Conservation (phyloP, 2,888 invertebrate genomes). For the Chymomyza amoena region DNA sequence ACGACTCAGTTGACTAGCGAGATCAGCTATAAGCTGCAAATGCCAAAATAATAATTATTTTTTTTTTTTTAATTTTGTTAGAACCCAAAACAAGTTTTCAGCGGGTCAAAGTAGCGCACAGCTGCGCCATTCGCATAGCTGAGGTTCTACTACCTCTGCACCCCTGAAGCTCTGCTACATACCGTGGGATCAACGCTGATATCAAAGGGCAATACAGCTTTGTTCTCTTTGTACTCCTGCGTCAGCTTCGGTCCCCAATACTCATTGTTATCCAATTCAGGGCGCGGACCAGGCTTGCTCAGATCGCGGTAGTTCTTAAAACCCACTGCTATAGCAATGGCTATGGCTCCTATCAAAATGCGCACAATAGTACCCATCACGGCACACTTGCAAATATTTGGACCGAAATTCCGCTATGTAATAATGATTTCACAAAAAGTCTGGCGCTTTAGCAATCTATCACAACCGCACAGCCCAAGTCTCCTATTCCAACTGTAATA, state of each 20-base stretch:
- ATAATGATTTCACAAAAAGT: neutral
- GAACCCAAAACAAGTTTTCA: conserved; percentile 6
- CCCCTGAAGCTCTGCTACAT: conserved; percentile 15
- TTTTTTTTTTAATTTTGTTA: neutral
- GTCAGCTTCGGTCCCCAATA: conserved; percentile 76
- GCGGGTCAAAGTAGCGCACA: conserved; percentile 1
- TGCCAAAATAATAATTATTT: neutral
- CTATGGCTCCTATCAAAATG: conserved; percentile 56
- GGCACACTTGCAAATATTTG: neutral
- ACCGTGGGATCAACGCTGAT: conserved; percentile 69
- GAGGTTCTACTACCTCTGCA: neutral
- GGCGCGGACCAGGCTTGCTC: conserved; percentile 63
- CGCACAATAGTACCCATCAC: conserved; percentile 54
- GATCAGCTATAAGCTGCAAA: conserved; percentile 81
- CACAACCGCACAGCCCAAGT: neutral
- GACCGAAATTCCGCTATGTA: neutral
- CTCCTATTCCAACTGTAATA: neutral
- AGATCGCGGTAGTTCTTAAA: conserved; percentile 72
- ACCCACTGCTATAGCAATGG: conserved; percentile 63
- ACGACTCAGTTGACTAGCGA: conserved; percentile 82
- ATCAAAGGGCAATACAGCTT: conserved; percentile 66
- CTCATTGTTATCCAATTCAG: conserved; percentile 69
- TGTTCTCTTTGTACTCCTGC: conserved; percentile 70
- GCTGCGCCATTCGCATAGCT: neutral
- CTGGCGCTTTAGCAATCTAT: neutral